Evolutionary conservation across 2,888 invertebrate genomes (phyloP).

Genomic region (Drosophila nigritarsus): DNA sequence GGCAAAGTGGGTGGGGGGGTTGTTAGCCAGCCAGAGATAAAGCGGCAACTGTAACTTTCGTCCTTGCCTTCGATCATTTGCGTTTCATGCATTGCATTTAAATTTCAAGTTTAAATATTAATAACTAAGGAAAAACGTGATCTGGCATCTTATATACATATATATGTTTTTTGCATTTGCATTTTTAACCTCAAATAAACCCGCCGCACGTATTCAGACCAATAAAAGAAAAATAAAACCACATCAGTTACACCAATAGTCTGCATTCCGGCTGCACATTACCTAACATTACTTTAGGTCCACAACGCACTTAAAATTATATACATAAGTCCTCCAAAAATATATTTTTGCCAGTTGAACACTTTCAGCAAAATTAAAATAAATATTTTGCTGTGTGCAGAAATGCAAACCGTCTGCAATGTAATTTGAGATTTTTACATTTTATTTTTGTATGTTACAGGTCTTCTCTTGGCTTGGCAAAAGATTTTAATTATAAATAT

Average conservation of each 20-base stretch:
- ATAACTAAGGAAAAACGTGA: conserved; percentile 69
- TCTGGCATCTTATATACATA: conserved; percentile 1
- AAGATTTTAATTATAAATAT: not conserved
- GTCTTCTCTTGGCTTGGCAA: not conserved
- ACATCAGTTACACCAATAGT: conserved; percentile 10
- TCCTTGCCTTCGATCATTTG: conserved; percentile 51
- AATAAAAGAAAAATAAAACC: conserved; percentile 31
- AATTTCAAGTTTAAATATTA: conserved; percentile 73
- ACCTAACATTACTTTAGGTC: conserved; percentile 32
- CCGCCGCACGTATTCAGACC: conserved; percentile 55
- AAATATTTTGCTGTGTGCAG: not conserved
- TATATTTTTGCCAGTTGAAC: not conserved
- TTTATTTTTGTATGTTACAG: not conserved
- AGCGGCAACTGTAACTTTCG: conserved; percentile 47
- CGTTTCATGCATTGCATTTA: conserved; percentile 71
- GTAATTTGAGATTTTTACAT: not conserved
- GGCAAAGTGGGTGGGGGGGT: not conserved
- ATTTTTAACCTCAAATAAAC: conserved; percentile 73
- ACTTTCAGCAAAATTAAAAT: not conserved
- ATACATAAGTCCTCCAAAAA: not conserved
- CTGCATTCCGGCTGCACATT: conserved; percentile 19
- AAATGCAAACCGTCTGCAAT: not conserved
- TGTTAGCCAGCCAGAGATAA: conserved; percentile 16
- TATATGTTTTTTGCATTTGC: too few species aligned
- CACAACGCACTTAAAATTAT: not conserved